Evolutionary conservation across 2,888 invertebrate genomes (phyloP), one percentile per base, ranked within the genome.

Genomic region (Diadegma fenestrale): DNA sequence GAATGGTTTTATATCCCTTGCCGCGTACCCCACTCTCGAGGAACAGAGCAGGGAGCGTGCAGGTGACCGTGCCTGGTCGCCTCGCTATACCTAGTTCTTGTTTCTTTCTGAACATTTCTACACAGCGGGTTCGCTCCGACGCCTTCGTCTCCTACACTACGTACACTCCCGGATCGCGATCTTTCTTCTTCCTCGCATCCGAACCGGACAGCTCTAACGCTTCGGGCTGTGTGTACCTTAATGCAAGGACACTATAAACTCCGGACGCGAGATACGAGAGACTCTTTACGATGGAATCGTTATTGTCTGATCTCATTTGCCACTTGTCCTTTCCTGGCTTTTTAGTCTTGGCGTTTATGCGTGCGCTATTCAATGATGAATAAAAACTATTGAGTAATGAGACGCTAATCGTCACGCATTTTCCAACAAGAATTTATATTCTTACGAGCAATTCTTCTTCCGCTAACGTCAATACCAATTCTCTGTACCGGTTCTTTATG

Each of bases 1-100:
- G 92, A 92, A 92, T 91, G 91, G 90, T 92, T 93, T 93, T 93
- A 93, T 93, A 93, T 93, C 92, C 93, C 92, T 92, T 93, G 93
- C 92, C 82, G 91, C 91, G 93, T 92, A 37, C 37, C 93, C 93
- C 93, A 92, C 91, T 88, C 87, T 90, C 80, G 22, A 58, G 41
- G 14, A 58, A 72, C 17, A 19, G 75, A 5, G 75, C 17, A 19
- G 75, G 10, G 75, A 75, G 6, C 73, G 64, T 58, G 80, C 80
- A 68, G 84, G 81, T 79, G 82, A 84, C 79, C 78, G 43, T 73
- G 76, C 69, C 64, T 85, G 84, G 79, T 83, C 80, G 80, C 77
- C 80, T 80, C 71, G 85, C 80, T 81, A 78, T 86, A 79, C 82
- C 87, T 85, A 86, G 63, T 63, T 66, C 84, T 82, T 64, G 80